phyloP scores from a whole-genome alignment of 2,797 vertebrate species.

The Myripristis jacobus region DNA sequence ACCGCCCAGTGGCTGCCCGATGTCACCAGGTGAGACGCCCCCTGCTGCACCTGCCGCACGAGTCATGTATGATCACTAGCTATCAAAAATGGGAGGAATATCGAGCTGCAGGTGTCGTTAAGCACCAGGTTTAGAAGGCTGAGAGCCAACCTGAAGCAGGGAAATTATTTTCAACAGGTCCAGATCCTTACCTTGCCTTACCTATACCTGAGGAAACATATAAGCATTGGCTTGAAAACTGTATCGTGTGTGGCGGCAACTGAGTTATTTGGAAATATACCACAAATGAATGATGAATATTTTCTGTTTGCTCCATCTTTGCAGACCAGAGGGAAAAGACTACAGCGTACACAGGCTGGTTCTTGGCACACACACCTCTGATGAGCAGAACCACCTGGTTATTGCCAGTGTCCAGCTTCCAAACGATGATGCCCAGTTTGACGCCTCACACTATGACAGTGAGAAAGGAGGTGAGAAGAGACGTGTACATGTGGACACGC shows the following conservation, averaged over 20 bases:
- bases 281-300: background rate
- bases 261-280: too few species aligned
- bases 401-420: slow-evolving; percentile 97
- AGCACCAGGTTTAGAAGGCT: too few species aligned
- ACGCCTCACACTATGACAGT: slow-evolving; percentile 97
- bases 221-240: too few species aligned
- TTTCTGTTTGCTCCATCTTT: slow-evolving; percentile 12
- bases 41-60: background rate
- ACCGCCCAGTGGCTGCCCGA: slow-evolving; percentile 99
- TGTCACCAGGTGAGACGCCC: slow-evolving; percentile 89
- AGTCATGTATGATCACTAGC: background rate
- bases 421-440: slow-evolving; percentile 97
- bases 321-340: slow-evolving; percentile 96
- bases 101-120: too few species aligned
- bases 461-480: slow-evolving; percentile 93
- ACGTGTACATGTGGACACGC: background rate
- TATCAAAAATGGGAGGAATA: too few species aligned
- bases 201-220: too few species aligned
- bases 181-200: background rate
- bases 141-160: too few species aligned
- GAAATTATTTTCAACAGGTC: too few species aligned
- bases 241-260: too few species aligned
- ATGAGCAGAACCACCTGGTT: slow-evolving; percentile 97
- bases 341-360: slow-evolving; percentile 97
- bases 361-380: slow-evolving; percentile 95